Conservation (phyloP, 2,113 vertebrate species). For the Campylomormyrus tamandua region DNA sequence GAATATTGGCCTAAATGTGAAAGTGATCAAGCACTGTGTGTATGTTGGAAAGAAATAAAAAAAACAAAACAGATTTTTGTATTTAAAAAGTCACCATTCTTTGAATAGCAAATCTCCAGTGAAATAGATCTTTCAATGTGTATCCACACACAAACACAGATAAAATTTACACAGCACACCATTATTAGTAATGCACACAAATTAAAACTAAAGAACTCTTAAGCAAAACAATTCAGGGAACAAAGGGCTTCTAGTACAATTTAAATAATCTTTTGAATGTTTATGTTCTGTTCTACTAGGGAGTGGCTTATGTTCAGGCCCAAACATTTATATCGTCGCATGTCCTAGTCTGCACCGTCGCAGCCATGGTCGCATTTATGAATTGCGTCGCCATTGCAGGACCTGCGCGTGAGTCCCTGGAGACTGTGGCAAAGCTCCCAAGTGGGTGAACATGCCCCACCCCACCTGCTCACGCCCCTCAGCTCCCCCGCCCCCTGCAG, state of each 20-base stretch:
- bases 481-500: background rate
- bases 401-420: background rate
- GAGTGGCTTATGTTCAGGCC: background rate
- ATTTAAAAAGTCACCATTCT: background rate
- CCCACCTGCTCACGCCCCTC: background rate
- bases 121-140: background rate
- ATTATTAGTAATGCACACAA: background rate
- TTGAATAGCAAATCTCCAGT: background rate
- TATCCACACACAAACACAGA: background rate
- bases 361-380: background rate
- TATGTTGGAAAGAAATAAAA: background rate
- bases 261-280: background rate
- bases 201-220: background rate
- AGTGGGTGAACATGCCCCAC: background rate
- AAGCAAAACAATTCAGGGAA: background rate
- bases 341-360: background rate
- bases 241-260: background rate
- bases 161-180: background rate
- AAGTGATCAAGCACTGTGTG: background rate
- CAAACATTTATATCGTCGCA: background rate
- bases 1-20: background rate
- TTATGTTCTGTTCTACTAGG: background rate
- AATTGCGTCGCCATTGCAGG: background rate
- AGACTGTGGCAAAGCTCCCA: background rate
- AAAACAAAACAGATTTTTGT: background rate